Evolutionary conservation across 2,888 invertebrate species (phyloP), one percentile per base, ranked within the genome.

Genomic region (Creontiades dilutus): DNA sequence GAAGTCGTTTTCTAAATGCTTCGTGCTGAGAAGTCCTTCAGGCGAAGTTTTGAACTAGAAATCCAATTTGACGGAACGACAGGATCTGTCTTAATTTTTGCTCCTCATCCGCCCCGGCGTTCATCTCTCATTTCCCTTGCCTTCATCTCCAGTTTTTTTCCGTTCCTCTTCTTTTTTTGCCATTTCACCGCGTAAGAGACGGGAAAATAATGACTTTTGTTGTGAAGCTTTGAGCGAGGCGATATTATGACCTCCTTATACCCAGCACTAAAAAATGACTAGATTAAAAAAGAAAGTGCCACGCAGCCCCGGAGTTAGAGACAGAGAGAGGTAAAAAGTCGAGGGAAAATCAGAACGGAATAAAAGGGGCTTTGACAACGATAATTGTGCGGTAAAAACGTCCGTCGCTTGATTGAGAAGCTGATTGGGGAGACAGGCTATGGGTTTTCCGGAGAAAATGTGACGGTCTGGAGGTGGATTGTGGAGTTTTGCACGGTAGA

Each of bases 351-450:
- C 68, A 68, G 19, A 23, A 68, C 68, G 12, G 11, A 68, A 23
- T 7, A 23, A 68, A 23, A 23, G 19, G 68, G 27, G 19, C 19
- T 68, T 68, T 68, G 68, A 68, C 68, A 68, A 68, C 68, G 19
- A 68, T 68, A 68, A 68, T 68, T 68, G 68, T 68, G 68, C 68
- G 68, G 68, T 68, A 68, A 68, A 68, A 68, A 68, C 68, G 68
- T 68, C 68, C 68, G 68, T 5, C 68, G 68, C 19, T 68, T 68
- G 68, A 68, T 68, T 68, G 68, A 68, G 68, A 27, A 68, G 68
- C 68, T 68, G 68, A 68, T 68, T 68, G 68, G 68, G 68, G 68
- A 61, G 68, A 68, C 19, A 68, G 68, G 23, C 23, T 68, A 19
- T 23, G n/a, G n/a, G n/a, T 61, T n/a, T 61, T 61, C 23, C 68